A percentile compares a stretch with the other conserved stretches of the same genome.
phyloP scores from a whole-genome alignment of 2,888 invertebrate genomes.

The Linnaemya tessellans region DNA sequence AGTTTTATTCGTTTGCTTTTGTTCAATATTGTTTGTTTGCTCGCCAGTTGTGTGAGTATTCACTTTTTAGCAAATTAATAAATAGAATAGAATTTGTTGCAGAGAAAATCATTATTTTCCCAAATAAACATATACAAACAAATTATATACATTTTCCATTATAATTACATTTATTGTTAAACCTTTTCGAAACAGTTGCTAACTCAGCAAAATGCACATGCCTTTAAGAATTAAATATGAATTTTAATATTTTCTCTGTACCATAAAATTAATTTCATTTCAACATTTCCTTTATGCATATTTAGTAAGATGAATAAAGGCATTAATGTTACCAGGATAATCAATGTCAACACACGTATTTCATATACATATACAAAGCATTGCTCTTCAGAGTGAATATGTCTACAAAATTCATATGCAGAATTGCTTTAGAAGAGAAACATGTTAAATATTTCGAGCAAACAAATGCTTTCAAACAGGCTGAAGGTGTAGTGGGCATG shows the following conservation, averaged over 20 bases:
- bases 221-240: background rate
- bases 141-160: no score
- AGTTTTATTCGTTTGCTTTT: no score
- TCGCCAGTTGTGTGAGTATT: background rate
- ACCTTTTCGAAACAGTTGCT: no score
- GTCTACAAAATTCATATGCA: background rate
- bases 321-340: background rate
- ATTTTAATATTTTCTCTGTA: background rate
- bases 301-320: background rate
- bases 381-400: background rate
- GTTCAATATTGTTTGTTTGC: no score
- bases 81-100: no score
- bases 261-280: background rate
- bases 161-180: no score
- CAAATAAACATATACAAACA: no score
- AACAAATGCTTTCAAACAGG: background rate
- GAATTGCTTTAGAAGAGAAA: background rate
- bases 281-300: background rate
- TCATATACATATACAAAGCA: background rate
- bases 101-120: no score
- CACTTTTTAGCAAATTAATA: no score
- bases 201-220: no score
- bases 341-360: background rate
- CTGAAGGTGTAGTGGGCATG: background rate
- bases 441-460: background rate